Evolutionary conservation across 2,113 vertebrate species (phyloP).

Genomic region (Delphinapterus leucas): DNA sequence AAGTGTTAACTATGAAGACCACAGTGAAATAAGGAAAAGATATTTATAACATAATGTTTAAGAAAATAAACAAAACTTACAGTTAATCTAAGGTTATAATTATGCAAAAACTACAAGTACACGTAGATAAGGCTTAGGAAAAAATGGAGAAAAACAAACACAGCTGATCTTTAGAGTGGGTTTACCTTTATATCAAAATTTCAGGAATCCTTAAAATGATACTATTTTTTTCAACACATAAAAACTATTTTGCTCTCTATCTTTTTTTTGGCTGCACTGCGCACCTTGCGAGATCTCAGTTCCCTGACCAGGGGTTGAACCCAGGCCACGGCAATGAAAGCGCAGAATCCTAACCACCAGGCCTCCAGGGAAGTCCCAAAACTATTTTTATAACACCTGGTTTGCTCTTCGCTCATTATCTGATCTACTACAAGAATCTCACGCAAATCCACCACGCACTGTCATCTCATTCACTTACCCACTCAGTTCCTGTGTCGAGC

Average conservation of each 20-base stretch:
- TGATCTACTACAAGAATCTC: neutral
- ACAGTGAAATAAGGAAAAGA: neutral
- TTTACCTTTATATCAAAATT: neutral
- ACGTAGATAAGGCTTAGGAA: neutral
- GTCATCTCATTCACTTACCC: neutral
- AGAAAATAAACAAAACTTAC: neutral
- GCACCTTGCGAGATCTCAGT: neutral
- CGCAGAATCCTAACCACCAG: neutral
- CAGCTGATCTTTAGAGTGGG: neutral
- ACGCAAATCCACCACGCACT: neutral
- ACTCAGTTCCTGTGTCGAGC: neutral
- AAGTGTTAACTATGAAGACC: neutral
- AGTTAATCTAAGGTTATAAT: neutral
- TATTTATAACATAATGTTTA: neutral
- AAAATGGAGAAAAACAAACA: neutral
- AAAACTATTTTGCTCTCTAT: neutral
- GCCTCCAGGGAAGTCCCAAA: neutral
- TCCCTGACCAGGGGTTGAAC: neutral
- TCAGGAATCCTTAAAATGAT: neutral
- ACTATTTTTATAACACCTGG: neutral
- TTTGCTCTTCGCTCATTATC: neutral
- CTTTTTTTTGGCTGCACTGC: neutral
- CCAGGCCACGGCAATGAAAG: neutral
- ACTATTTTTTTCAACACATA: neutral
- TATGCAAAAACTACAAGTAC: neutral